Conservation (phyloP, 2,888 invertebrate species). For the Coecobrya sp. region DNA sequence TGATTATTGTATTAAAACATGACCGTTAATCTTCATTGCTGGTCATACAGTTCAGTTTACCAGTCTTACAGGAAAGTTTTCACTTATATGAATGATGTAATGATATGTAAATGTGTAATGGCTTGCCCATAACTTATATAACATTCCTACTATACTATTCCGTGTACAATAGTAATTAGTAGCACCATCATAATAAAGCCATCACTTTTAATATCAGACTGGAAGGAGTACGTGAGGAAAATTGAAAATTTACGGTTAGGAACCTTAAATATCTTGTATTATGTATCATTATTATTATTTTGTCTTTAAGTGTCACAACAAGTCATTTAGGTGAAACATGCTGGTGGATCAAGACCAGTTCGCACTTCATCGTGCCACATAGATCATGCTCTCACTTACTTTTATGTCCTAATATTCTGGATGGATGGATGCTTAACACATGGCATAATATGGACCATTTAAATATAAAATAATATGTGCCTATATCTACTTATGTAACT, state of each 20-base stretch:
- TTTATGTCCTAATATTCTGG: neutral
- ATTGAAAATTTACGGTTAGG: neutral
- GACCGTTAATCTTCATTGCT: slow-evolving; percentile 7
- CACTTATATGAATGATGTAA: neutral
- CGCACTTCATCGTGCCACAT: slow-evolving; percentile 13
- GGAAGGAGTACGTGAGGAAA: neutral
- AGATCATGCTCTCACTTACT: neutral
- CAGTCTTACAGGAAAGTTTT: neutral
- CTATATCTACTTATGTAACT: neutral
- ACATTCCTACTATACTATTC: no score
- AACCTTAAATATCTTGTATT: slow-evolving; percentile 1
- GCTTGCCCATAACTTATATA: no score
- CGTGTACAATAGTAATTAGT: neutral
- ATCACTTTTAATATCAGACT: neutral
- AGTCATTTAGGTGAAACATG: neutral
- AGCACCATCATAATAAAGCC: neutral
- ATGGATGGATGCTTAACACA: neutral
- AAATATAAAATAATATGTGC: no score
- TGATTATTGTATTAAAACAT: neutral
- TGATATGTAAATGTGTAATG: no score
- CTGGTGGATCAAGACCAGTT: slow-evolving; percentile 1
- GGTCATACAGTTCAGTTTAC: neutral
- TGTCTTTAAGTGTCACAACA: slow-evolving; percentile 73
- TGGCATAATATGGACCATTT: neutral
- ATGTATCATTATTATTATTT: slow-evolving; percentile 73